A percentile compares a stretch with the other conserved stretches of the same genome.
These are phyloP conservation scores for Triplophysa yarkandensis DNA, from an alignment of 2,797 vertebrate genomes.

Conservation along the genomic window DNA sequence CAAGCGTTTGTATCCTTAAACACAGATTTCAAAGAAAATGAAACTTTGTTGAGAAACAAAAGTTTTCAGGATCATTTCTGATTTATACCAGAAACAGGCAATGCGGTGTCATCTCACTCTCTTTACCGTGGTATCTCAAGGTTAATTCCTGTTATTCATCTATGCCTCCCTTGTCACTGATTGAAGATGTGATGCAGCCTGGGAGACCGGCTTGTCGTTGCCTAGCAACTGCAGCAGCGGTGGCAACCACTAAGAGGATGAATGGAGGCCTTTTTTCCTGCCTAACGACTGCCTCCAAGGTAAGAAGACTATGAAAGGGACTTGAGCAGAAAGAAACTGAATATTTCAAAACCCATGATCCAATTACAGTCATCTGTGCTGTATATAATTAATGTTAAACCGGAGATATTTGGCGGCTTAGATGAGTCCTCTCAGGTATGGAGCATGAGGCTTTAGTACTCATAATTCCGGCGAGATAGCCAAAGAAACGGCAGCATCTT, in stretches of 20 bases:
- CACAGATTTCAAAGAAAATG: conserved; percentile 1
- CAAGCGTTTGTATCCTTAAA: not conserved
- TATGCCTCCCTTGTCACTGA: conserved; percentile 58
- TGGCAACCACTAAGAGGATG: conserved; percentile 37
- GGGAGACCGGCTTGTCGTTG: conserved; percentile 65
- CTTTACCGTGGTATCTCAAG: conserved; percentile 48
- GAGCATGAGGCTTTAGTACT: conserved; percentile 28
- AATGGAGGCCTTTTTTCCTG: conserved; percentile 15
- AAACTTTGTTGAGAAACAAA: conserved; percentile 6
- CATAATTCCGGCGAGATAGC: not conserved
- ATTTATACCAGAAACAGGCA: not conserved
- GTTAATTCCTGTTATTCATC: conserved; percentile 51
- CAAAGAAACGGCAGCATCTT: conserved; percentile 19
- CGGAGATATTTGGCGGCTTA: not conserved
- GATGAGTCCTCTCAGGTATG: conserved; percentile 35
- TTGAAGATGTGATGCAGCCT: conserved; percentile 48
- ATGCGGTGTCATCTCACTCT: conserved; percentile 12
- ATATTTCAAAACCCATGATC: conserved; percentile 45
- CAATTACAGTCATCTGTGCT: conserved; percentile 41
- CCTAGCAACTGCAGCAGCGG: conserved; percentile 69
- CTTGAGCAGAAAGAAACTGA: conserved; percentile 20
- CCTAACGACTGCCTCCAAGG: conserved; percentile 40
- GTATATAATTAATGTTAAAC: conserved; percentile 36
- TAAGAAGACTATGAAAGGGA: conserved; percentile 37
- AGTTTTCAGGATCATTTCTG: not conserved